Percentiles rank a stretch among this genome's conserved stretches.
Conservation (phyloP, 1,140 invertebrate species). For the Zelostemma sp. region DNA sequence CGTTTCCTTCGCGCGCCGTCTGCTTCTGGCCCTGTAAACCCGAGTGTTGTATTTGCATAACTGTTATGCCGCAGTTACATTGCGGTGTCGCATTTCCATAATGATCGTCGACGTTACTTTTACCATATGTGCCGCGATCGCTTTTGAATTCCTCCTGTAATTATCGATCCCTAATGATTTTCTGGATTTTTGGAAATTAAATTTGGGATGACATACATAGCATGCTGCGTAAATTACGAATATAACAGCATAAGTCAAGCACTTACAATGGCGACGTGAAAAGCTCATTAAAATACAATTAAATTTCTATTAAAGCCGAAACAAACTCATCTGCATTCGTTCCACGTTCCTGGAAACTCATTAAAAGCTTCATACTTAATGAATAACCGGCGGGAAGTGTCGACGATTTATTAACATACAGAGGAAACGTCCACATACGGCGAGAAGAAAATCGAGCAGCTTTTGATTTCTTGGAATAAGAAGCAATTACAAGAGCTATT, state of each 20-base stretch:
- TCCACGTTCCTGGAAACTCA: background rate
- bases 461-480: no score
- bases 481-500: no score
- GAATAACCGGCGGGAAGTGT: background rate
- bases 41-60: slow-evolving; percentile 40
- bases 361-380: background rate
- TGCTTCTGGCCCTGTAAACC: slow-evolving; percentile 18
- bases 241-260: slow-evolving; percentile 39
- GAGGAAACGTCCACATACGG: no score
- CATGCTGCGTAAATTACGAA: slow-evolving; percentile 29
- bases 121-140: background rate
- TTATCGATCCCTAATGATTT: background rate
- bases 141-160: background rate
- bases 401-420: background rate
- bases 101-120: slow-evolving; percentile 20
- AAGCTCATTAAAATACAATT: slow-evolving; percentile 52
- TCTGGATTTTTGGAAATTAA: no score
- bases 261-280: slow-evolving; percentile 28
- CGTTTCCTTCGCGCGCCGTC: background rate
- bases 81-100: slow-evolving; percentile 44
- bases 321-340: slow-evolving; percentile 7
- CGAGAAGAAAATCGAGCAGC: no score
- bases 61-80: slow-evolving; percentile 33
- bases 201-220: background rate
- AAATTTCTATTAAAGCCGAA: slow-evolving; percentile 50